Conservation (phyloP, 2,113 vertebrate species). For the Macaca nemestrina region DNA sequence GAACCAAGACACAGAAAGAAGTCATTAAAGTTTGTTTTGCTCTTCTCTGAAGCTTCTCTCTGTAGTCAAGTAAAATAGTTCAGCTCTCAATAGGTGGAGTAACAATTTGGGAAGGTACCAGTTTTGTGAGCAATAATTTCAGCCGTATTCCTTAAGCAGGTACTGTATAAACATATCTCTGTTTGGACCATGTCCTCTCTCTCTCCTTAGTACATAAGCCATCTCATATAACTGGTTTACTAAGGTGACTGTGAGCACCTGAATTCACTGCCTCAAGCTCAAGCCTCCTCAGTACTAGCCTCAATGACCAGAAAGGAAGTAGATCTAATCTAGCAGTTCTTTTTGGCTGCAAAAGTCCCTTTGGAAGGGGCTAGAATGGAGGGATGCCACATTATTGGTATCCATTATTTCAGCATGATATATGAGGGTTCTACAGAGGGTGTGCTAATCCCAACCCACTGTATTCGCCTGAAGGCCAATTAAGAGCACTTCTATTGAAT, state of each 20-base stretch:
- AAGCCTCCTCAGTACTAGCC: background rate
- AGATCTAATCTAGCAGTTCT: background rate
- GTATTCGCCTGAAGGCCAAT: background rate
- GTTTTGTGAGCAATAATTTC: background rate
- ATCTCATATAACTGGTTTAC: background rate
- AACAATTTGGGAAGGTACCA: background rate
- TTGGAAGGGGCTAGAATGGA: background rate
- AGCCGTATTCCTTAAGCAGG: background rate
- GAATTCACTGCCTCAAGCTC: background rate
- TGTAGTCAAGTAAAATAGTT: background rate
- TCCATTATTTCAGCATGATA: background rate
- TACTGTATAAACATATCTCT: background rate
- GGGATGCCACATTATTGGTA: background rate
- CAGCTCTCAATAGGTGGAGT: background rate
- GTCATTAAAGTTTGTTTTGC: background rate
- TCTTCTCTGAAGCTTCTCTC: background rate
- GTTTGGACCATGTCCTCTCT: background rate
- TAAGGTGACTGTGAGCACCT: background rate
- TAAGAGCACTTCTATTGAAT: background rate
- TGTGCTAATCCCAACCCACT: background rate
- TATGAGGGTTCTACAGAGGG: background rate
- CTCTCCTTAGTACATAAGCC: background rate
- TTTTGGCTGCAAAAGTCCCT: background rate
- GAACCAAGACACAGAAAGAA: background rate
- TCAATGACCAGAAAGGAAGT: background rate